Base-by-base conservation (phyloP, 1,140 invertebrate genomes). In the Elymnias hypermnestra region DNA sequence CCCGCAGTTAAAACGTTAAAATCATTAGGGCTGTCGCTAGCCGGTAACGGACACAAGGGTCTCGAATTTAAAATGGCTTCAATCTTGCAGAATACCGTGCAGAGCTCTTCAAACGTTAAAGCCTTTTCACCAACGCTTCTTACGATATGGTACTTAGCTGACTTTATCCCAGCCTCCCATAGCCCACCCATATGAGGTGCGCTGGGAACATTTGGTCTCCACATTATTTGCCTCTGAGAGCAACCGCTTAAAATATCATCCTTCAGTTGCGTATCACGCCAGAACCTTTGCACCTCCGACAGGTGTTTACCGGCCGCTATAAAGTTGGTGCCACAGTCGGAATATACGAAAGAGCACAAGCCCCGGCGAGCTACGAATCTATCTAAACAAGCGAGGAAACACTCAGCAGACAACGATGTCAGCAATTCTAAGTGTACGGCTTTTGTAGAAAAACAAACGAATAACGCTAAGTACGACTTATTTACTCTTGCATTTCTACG, bases 311-410 rank as follows among this genome's bases (percentile, higher is more conserved):
- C 23, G 25, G 53, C 53, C 5, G 57, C 60, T 5, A 67, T 41
- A 39, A 83, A 83, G 35, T 73, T 82, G 0, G 63, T 65, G 1
- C 63, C 74, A 41, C 61, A 58, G 31, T 81, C 76, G 3, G 48
- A 21, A 7, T 21, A 7, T 7, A 21, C 3, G 19, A 21, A 3
- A 4, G 19, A 60, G 12, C 60, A 63, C 3, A 57, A 21, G 12
- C 75, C 72, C 18, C 63, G 38, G 8, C 63, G 45, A 0, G 45
- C 35, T 15, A 59, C 43, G 23, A 67, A 64, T 12, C 66, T 37
- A 42, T 58, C 54, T 8, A 70, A 36, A 3, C 55, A 40, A 7
- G 61, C 55, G 8, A 70, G 25, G 37, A 68, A 71, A 28, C 44
- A 57, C 3, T 68, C 55, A 5, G 50, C 43, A 1, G 61, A 51